Base-by-base conservation (phyloP, 2,797 vertebrate genomes). In the Xiphophorus birchmanni region DNA sequence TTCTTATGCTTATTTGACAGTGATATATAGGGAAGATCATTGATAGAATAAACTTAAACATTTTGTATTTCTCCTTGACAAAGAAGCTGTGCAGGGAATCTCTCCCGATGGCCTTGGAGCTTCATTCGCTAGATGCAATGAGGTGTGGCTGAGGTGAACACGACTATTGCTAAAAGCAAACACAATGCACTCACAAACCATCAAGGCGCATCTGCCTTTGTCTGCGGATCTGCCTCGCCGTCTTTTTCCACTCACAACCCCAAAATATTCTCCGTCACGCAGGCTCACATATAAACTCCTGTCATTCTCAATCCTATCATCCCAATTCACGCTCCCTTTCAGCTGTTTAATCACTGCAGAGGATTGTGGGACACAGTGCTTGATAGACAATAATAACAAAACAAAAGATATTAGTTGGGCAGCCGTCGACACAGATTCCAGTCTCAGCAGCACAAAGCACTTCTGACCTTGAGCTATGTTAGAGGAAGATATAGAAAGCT, bases 281-380 rank as follows among this genome's bases (percentile, higher is more conserved):
- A 79, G 63, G 72, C 88, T 84, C 79, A 42, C 86, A 83, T 84
- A 84, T 42, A 84, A 90, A 92, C 90, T 86, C 21, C 82, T 86
- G 83, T 81, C 54, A 1, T 60, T 80, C 77, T 89, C 85, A 81
- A 91, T 88, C 87, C 89, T 85, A 86, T 92, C 89, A 89, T 90
- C 90, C 82, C 81, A 63, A 91, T 90, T 91, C 90, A 91, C 74
- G 82, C 84, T 90, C 79, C 82, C 88, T 90, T 89, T 92, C 84
- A 85, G 91, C 77, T 84, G 90, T 88, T 90, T 92, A 93, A 93
- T 93, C 92, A 89, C 85, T 85, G 89, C 81, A 58, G 86, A 88
- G 90, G 88, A 90, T 90, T 89, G 87, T 80, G 87, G 84, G 86
- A 85, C 82, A 81, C 87, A 82, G 77, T 40, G 74, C 52, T 69